Percentiles rank a stretch among this genome's conserved stretches.
These are phyloP conservation scores for Phrynocephalus vlangalii DNA, from an alignment of 2,797 vertebrate genomes.

Conservation along the genomic window DNA sequence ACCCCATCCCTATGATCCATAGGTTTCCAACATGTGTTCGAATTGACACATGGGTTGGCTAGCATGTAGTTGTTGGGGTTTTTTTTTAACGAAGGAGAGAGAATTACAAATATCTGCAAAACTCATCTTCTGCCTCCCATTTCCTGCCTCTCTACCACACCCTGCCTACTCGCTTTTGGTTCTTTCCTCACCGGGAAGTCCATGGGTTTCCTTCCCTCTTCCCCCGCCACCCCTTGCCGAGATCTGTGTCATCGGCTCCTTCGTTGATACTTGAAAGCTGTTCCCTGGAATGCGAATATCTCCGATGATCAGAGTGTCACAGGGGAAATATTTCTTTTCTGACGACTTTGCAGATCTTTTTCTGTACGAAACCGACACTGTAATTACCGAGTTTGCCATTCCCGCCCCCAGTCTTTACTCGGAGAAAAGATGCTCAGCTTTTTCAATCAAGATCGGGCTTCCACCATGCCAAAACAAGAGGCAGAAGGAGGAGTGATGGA, in stretches of 20 bases:
- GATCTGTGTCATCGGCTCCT: neutral
- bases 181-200: no score
- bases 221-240: neutral
- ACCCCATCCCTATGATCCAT: neutral
- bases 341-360: conserved; percentile 71
- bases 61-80: neutral
- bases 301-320: conserved; percentile 60
- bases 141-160: neutral
- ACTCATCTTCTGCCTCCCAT: neutral
- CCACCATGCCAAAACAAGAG: conserved; percentile 37
- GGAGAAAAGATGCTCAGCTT: conserved; percentile 37
- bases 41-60: neutral
- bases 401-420: conserved; percentile 18
- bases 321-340: conserved; percentile 70
- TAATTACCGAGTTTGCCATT: conserved; percentile 58
- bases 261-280: conserved; percentile 40
- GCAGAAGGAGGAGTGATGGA: neutral
- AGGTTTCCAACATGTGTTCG: neutral
- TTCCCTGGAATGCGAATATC: conserved; percentile 64
- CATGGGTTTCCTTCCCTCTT: neutral
- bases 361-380: conserved; percentile 69
- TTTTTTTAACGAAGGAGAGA: neutral
- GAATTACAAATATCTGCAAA: no score
- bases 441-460: conserved; percentile 29
- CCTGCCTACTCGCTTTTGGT: neutral